Percentiles rank a stretch among this genome's conserved stretches.
These are phyloP conservation scores for Hypomecis atomaria DNA, from an alignment of 2,888 invertebrate genomes.

Conservation along the genomic window DNA sequence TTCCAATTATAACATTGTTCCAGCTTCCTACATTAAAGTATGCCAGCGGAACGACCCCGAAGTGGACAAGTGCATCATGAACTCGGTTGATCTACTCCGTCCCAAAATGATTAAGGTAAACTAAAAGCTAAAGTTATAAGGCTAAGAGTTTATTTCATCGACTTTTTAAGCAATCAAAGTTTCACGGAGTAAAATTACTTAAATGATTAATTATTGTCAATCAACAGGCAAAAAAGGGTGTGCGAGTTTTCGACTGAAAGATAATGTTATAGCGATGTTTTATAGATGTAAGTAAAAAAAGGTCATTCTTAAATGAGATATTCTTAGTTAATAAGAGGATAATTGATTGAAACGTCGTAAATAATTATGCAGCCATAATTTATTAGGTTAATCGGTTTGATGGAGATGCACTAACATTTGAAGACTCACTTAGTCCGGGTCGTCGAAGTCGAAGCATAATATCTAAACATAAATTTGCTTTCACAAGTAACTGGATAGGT, in stretches of 20 bases:
- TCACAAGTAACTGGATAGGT: no score
- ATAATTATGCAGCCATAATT: constrained; percentile 8
- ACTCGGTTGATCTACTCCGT: constrained; percentile 85
- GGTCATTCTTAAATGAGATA: no score
- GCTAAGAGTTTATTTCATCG: no score
- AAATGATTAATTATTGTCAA: no score
- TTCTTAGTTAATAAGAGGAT: constrained; percentile 1
- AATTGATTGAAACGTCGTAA: constrained; percentile 10
- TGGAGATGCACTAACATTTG: not conserved
- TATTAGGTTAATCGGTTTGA: not conserved
- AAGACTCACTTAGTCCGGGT: no score
- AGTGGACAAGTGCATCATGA: constrained; percentile 86
- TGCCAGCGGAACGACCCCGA: constrained; percentile 87
- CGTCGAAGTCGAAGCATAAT: no score
- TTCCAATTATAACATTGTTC: constrained; percentile 50
- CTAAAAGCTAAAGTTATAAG: not conserved
- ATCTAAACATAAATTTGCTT: no score
- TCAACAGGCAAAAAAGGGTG: no score
- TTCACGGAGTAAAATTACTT: no score
- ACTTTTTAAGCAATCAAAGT: no score
- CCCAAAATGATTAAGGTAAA: constrained; percentile 83
- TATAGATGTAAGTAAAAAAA: no score
- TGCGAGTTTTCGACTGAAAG: no score
- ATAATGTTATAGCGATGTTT: not conserved
- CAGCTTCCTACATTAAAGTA: constrained; percentile 87